Evolutionary conservation across 2,113 vertebrate genomes (phyloP), one percentile per base, ranked within the genome.

Genomic region (Pavo muticus): DNA sequence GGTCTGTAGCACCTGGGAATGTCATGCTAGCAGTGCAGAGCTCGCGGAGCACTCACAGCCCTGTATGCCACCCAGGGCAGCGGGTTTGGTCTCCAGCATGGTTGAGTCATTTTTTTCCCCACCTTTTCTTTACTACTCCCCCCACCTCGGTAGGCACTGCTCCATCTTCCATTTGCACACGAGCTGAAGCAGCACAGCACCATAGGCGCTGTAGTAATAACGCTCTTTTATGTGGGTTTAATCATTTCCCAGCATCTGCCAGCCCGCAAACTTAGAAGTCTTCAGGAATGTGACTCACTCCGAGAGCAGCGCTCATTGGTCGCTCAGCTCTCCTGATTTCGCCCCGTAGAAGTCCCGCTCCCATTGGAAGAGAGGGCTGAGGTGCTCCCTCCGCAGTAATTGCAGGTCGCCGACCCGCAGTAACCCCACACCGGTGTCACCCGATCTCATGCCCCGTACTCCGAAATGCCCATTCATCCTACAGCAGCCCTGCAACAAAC

Each of bases 211-310:
- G 42, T 42, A 88, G 94, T 96, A 95, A 95, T 91, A 93, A 86
- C 50, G 50, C 12, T 3, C 92, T 96, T 96, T 96, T 90, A 94
- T 96, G 96, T 96, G 95, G 93, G 54, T 94, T 96, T 95, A 91
- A 96, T 96, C 72, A 81, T 30, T 72, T 90, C 75, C 50, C 71
- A 30, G 45, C 75, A 95, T 94, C 96, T 96, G 83, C 75, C 85
- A 96, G 94, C 77, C 94, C 83, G 48, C 94, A 90, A 71, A 88
- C 79, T 84, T 88, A 71, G 91, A 96, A 93, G 83, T 89, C 84
- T 79, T 91, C 63, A 83, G 68, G 93, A 88, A 93, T 81, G 79
- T 96, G 96, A 96, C 79, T 96, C 96, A 96, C 57, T 19, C 75
- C 37, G 59, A 6, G 14, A 47, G 79, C 29, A 37, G 8, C 4